Evolutionary conservation across 2,797 vertebrate genomes (phyloP), one percentile per base, ranked within the genome.

Genomic region (Alfaro cultratus): DNA sequence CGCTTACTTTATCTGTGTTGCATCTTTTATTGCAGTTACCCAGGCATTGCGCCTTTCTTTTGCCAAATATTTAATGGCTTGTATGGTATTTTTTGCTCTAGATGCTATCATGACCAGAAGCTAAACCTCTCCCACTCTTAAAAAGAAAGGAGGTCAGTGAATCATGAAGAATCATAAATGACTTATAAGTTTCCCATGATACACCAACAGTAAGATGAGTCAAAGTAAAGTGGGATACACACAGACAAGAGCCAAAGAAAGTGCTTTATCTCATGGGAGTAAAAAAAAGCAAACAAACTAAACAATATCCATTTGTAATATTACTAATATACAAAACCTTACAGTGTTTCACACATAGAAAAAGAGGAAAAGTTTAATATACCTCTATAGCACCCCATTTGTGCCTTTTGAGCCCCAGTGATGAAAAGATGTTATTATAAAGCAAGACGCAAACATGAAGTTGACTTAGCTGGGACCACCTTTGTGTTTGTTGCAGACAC

Each of bases 401-500:
- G 34, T 39, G 18, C 73, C 80, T 78, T 70, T 72, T 53, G 83
- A 84, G 70, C 72, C 11, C 45, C 68, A 86, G 81, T 81, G 88
- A 90, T 90, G 86, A 89, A 88, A 92, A 89, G 84, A 62, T 80
- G 82, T 41, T 76, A 87, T 90, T 89, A 92, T 84, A 86, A 85
- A 82, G 74, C 53, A 26, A 83, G 73, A 49, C 79, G 75, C 73
- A 43, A 84, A 83, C 85, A 88, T 77, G 85, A 80, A 71, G 76
- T 81, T 88, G 85, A 73, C 86, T 91, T 89, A 88, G 91, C 79
- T 84, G 80, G 78, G 83, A 87, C 90, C 88, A 85, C 85, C 81
- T 80, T 87, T 67, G 87, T 88, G 88, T 90, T 88, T 92, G 90
- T 89, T 83, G 80, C 76, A 91, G 90, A 88, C 74, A 88, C 85